Evolutionary conservation across 2,797 vertebrate genomes (phyloP).

Genomic region (Anisognathus igniventris): DNA sequence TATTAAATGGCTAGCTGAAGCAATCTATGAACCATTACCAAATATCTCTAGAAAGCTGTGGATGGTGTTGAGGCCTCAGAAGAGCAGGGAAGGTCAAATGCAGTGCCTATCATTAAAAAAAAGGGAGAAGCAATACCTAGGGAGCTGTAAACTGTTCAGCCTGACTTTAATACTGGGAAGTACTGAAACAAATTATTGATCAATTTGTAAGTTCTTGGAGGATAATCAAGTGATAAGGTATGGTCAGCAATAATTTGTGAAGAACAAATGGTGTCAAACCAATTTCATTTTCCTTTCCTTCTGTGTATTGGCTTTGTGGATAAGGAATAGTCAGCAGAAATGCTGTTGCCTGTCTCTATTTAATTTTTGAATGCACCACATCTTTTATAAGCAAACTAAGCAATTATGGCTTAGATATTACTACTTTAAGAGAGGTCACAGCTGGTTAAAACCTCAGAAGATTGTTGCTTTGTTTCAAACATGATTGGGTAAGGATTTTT

Average conservation of each 20-base stretch:
- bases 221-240: neutral
- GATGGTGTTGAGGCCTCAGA: neutral
- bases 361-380: neutral
- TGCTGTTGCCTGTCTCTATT: neutral
- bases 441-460: neutral
- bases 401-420: neutral
- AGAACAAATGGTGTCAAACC: neutral
- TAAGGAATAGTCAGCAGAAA: neutral
- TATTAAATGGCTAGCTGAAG: neutral
- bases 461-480: neutral
- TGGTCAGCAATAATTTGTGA: neutral
- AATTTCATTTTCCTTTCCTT: neutral
- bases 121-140: neutral
- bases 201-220: neutral
- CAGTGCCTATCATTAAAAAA: neutral
- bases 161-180: neutral
- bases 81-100: neutral
- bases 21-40: neutral
- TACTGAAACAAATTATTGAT: neutral
- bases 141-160: neutral
- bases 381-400: neutral
- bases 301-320: neutral
- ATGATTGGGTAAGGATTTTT: neutral
- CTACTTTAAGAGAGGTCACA: neutral
- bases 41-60: neutral